Percentiles rank a stretch among this genome's conserved stretches.
Conservation (phyloP, 2,888 invertebrate species). For the Morpho helenor region DNA sequence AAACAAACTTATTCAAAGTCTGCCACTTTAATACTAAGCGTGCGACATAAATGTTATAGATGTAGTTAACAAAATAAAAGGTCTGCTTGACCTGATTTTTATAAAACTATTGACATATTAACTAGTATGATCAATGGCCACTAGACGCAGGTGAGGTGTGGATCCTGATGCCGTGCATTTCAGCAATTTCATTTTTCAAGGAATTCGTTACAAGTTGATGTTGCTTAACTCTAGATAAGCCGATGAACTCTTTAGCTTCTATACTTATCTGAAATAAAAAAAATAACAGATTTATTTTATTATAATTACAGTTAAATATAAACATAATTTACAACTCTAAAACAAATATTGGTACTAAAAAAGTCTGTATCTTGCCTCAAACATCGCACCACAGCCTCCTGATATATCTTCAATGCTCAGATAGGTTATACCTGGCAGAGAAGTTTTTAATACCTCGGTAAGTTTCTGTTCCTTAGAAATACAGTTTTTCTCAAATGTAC, state of each 20-base stretch:
- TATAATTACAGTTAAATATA: neutral
- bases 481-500: slow-evolving; percentile 52
- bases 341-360: too few relatives aligned
- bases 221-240: slow-evolving; percentile 84
- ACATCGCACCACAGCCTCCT: slow-evolving; percentile 91
- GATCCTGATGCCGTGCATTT: slow-evolving; percentile 91
- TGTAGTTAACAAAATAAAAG: neutral
- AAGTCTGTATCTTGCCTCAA: slow-evolving; percentile 69
- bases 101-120: neutral
- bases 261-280: slow-evolving; percentile 68
- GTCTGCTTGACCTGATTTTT: neutral
- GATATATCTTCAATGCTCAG: slow-evolving; percentile 86
- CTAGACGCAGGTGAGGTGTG: slow-evolving; percentile 78
- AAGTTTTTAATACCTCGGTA: slow-evolving; percentile 47
- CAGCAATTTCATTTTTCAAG: slow-evolving; percentile 87
- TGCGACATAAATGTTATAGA: too few relatives aligned
- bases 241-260: slow-evolving; percentile 84
- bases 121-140: slow-evolving; percentile 17
- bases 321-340: neutral
- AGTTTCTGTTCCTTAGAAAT: slow-evolving; percentile 60
- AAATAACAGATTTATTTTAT: slow-evolving; percentile 1
- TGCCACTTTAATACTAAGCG: too few relatives aligned
- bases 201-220: slow-evolving; percentile 86
- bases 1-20: too few relatives aligned
- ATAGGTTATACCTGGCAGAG: slow-evolving; percentile 81